phyloP scores from a whole-genome alignment of 2,797 vertebrate genomes.

The Xenopus petersii region DNA sequence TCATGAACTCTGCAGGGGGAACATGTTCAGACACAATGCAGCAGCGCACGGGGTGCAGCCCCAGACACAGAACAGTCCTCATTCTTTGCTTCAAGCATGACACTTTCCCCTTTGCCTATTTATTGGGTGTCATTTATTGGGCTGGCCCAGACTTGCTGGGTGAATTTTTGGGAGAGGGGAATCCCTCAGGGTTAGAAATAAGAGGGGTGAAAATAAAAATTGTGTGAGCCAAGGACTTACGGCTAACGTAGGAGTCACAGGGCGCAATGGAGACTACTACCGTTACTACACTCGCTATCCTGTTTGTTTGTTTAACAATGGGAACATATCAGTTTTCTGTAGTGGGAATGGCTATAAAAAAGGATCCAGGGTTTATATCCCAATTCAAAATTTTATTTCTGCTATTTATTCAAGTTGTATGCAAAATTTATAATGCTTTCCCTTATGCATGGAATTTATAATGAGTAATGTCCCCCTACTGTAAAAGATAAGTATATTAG shows the following conservation, averaged over 20 bases:
- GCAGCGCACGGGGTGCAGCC: constrained; percentile 6
- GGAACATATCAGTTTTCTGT: no score
- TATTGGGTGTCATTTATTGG: constrained; percentile 12
- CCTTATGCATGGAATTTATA: no score
- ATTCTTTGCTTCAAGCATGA: constrained; percentile 9
- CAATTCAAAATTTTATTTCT: no score
- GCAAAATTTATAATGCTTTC: no score
- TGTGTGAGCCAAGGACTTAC: constrained; percentile 23
- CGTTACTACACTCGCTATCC: no score
- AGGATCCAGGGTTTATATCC: no score
- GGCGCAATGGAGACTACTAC: constrained; percentile 30
- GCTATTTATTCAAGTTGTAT: no score
- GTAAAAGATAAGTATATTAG: no score
- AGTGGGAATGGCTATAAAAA: no score
- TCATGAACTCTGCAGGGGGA: constrained; percentile 30
- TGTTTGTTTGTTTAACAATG: no score
- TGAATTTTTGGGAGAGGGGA: constrained; percentile 14
- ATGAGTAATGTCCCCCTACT: no score
- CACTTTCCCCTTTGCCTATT: constrained; percentile 2
- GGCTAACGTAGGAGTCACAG: constrained; percentile 46
- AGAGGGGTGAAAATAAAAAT: no score
- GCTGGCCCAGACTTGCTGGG: constrained; percentile 34
- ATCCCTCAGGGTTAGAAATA: constrained; percentile 35
- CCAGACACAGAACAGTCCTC: neutral
- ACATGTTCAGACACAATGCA: constrained; percentile 42